A percentile compares a stretch with the other conserved stretches of the same genome.
phyloP scores from a whole-genome alignment of 2,797 vertebrate genomes.

The Anguilla megastoma region DNA sequence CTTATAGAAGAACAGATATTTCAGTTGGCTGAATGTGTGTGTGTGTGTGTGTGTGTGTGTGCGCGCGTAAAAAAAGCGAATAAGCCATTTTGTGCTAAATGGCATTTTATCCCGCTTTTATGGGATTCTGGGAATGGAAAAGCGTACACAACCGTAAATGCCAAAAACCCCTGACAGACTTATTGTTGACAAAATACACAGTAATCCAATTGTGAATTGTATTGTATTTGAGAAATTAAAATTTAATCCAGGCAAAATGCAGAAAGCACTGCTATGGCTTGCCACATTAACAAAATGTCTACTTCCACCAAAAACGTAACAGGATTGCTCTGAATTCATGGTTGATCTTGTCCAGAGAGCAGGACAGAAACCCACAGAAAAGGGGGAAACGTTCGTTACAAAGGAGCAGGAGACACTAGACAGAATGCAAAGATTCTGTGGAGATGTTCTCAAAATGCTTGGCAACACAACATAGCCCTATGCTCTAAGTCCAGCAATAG shows the following conservation, averaged over 20 bases:
- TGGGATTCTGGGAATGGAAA: constrained; percentile 4
- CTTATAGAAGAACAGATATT: neutral
- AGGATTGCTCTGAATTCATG: neutral
- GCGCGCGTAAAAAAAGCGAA: neutral
- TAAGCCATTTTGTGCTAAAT: neutral
- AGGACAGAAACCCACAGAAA: neutral
- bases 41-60: neutral
- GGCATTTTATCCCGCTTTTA: neutral
- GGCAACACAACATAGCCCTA: neutral
- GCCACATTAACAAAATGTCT: neutral
- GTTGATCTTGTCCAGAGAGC: neutral
- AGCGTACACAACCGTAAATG: constrained; percentile 10
- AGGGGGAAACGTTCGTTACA: neutral
- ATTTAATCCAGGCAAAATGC: neutral
- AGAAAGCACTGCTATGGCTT: neutral
- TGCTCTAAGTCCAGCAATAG: neutral
- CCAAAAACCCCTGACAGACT: neutral
- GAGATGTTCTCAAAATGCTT: neutral
- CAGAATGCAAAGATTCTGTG: neutral
- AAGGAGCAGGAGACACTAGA: neutral
- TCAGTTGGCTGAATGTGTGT: too few relatives aligned
- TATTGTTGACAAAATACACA: constrained; percentile 10
- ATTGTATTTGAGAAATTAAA: neutral
- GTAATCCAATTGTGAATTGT: neutral
- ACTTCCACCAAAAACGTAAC: too few relatives aligned